Base-by-base conservation (phyloP, 2,797 vertebrate genomes). In the Poeciliopsis gracilis region DNA sequence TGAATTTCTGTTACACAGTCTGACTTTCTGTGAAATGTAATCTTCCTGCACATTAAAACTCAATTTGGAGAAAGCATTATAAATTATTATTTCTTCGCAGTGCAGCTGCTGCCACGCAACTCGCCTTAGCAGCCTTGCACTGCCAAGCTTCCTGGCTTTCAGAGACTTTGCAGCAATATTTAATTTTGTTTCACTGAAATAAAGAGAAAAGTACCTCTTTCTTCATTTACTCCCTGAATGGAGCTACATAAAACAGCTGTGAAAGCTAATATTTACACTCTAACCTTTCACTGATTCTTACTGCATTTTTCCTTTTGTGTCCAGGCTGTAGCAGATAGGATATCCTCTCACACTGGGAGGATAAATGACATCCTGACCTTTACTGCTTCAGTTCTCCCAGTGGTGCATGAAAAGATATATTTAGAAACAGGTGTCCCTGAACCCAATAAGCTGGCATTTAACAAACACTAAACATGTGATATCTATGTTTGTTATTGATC, bases 311-410 rank as follows among this genome's bases (percentile, higher is more conserved):
- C 85, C 90, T 88, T 88, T 81, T 43, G 55, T 86, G 78, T 81
- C 57, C 85, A 81, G 75, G 57, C 80, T 74, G 79, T 75, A 84
- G 75, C 75, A 72, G 82, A 86, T 82, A 80, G 91, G 89, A 92
- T 88, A 88, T 93, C 90, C 89, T 91, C 77, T 86, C 87, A 59
- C 36, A 71, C 90, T 87, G 87, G 77, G 91, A 92, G 83, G 88
- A 93, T 93, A 84, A 92, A 91, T 88, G 88, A 83, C 84, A 87
- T 85, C 79, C 85, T 89, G 91, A 90, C 91, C 90, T 93, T 93
- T 90, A 81, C 78, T 75, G 73, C 80, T 74, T 75, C 76, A 73
- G 30, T 74, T 10, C 70, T 82, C 86, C 75, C 88, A 15, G 61
- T 25, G 72, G 77, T 77, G 57, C 57, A 76, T 70, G 53, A 77